phyloP scores from a whole-genome alignment of 2,797 vertebrate genomes.

The Melanotaenia boesemani region DNA sequence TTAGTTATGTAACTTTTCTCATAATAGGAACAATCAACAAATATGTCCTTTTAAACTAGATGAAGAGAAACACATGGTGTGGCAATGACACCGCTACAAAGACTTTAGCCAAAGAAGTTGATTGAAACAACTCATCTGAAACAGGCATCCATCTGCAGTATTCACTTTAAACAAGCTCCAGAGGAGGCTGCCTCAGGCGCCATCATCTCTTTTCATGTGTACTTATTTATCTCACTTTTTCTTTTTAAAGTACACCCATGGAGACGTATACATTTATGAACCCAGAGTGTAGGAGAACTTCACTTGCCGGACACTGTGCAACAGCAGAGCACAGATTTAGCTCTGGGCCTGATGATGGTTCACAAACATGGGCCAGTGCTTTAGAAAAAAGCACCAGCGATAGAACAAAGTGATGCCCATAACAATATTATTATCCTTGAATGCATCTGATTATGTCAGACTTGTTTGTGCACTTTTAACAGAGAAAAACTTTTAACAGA shows the following conservation, averaged over 20 bases:
- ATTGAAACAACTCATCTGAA: conserved; percentile 33
- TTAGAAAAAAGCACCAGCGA: conserved; percentile 50
- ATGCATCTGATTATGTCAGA: conserved; percentile 10
- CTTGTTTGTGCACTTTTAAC: conserved; percentile 18
- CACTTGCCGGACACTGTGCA: conserved; percentile 16
- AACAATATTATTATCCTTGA: conserved; percentile 32
- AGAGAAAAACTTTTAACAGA: conserved; percentile 8
- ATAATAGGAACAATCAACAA: conserved; percentile 3
- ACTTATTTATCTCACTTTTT: conserved; percentile 24
- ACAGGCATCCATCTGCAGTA: conserved; percentile 17
- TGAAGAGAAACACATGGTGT: not conserved
- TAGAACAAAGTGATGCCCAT: conserved; percentile 16
- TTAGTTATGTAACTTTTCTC: not conserved
- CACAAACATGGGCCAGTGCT: conserved; percentile 54
- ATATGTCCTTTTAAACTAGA: not conserved
- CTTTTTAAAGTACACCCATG: conserved; percentile 20
- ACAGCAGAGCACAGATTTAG: conserved; percentile 32
- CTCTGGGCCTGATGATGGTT: conserved; percentile 51
- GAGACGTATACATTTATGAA: conserved; percentile 25
- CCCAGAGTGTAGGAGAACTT: conserved; percentile 16
- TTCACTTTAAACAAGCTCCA: conserved; percentile 31
- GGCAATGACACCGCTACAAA: conserved; percentile 8
- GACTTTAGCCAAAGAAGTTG: conserved; percentile 8
- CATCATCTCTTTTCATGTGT: conserved; percentile 42
- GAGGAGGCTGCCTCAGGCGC: conserved; percentile 41